These are phyloP conservation scores for Andrena praecox DNA, from an alignment of 2,888 invertebrate species.

Conservation along the genomic window DNA sequence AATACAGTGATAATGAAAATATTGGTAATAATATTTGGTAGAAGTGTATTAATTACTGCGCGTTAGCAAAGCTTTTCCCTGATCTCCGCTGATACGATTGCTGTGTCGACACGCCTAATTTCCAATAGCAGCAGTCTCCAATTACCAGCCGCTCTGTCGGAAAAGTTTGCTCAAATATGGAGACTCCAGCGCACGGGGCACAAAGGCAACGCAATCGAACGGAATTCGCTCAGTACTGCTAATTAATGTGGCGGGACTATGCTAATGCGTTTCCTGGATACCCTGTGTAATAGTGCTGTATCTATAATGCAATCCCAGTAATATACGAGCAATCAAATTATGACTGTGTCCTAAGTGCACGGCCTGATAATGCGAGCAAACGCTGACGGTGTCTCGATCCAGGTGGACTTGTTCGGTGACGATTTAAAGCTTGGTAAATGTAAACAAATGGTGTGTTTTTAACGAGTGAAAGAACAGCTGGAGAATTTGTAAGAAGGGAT, in stretches of 20 bases:
- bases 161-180: constrained; percentile 4
- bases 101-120: no score
- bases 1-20: no score
- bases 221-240: constrained; percentile 17
- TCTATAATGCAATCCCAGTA: constrained; percentile 38
- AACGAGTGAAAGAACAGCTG: not conserved
- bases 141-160: not conserved
- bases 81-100: no score
- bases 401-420: not conserved
- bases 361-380: not conserved
- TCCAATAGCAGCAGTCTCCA: no score
- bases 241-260: constrained; percentile 36
- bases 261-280: constrained; percentile 8
- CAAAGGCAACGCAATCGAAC: not conserved
- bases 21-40: no score
- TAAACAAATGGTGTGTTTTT: not conserved
- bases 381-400: constrained; percentile 10
- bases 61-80: no score
- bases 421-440: not conserved
- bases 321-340: constrained; percentile 41
- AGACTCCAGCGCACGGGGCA: no score
- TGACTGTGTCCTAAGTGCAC: constrained; percentile 16
- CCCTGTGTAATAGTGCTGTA: constrained; percentile 28
- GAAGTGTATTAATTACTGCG: no score
- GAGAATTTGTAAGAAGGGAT: not conserved